These are phyloP conservation scores for Pipistrellus pipistrellus DNA, from an alignment of 2,797 vertebrate genomes.

Conservation along the genomic window DNA sequence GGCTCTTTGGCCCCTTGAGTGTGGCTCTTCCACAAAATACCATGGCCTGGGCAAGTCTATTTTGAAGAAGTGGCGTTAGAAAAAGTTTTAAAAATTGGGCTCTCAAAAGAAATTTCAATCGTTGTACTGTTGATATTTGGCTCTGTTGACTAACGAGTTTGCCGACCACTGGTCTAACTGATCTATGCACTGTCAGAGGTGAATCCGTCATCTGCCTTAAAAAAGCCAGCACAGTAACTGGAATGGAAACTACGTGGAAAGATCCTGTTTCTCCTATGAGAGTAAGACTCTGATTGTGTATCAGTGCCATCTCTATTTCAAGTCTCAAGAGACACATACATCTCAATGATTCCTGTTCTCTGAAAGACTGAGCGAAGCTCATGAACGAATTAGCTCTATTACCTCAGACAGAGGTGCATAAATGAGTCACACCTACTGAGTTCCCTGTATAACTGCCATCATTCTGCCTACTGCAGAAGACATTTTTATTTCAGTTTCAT, in stretches of 20 bases:
- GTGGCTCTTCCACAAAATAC: too few species aligned
- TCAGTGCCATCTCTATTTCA: rapidly evolving
- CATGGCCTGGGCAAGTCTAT: too few species aligned
- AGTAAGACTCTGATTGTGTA: not conserved
- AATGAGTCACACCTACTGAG: not conserved
- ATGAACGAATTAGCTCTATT: not conserved
- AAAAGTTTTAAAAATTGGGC: too few species aligned
- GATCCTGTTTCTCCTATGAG: conserved; percentile 64
- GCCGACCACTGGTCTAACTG: not conserved
- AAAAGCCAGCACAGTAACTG: conserved; percentile 23
- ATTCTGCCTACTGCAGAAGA: not conserved
- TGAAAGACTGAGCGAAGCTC: not conserved
- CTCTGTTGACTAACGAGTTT: too few species aligned
- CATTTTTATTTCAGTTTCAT: conserved; percentile 39
- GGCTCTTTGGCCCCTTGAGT: too few species aligned
- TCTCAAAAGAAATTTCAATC: too few species aligned
- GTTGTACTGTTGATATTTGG: too few species aligned
- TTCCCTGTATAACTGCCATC: not conserved
- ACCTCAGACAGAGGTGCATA: not conserved
- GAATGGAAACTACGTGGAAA: not conserved
- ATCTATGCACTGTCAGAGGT: not conserved
- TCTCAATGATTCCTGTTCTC: not conserved
- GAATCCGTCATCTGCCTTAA: conserved; percentile 50
- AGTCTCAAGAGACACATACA: not conserved
- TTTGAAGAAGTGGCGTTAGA: too few species aligned